These are phyloP conservation scores for Esox lucius DNA, from an alignment of 2,797 vertebrate genomes.

Conservation along the genomic window DNA sequence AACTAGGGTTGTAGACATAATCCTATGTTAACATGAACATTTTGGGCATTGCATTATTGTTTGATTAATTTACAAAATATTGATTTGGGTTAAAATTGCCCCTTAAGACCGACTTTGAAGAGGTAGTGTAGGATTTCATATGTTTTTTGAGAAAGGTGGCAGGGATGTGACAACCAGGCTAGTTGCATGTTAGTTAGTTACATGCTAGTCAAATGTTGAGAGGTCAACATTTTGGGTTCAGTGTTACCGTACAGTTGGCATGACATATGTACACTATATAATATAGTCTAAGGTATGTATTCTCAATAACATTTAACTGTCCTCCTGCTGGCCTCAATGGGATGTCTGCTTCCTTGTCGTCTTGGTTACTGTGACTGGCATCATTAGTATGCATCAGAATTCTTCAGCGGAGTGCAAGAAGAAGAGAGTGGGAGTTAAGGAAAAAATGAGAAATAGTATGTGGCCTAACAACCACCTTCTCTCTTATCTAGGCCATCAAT, in stretches of 20 bases:
- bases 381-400: conserved; percentile 24
- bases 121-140: too few species aligned
- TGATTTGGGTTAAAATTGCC: too few species aligned
- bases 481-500: conserved; percentile 53
- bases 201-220: background rate
- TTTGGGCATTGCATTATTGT: too few species aligned
- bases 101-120: too few species aligned
- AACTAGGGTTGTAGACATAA: too few species aligned
- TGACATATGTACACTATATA: background rate
- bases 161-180: too few species aligned
- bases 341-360: conserved; percentile 13
- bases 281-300: background rate
- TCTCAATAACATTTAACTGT: background rate
- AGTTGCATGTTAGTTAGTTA: background rate
- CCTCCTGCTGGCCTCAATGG: background rate
- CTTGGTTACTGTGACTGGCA: conserved; percentile 18
- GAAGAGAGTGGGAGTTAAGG: conserved; percentile 10
- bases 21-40: too few species aligned
- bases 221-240: background rate
- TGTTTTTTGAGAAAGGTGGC: too few species aligned
- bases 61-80: too few species aligned
- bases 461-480: conserved; percentile 17
- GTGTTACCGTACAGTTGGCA: background rate
- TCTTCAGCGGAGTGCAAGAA: conserved; percentile 17
- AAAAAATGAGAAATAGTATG: background rate